These are phyloP conservation scores for Leptonema lineaticorne DNA, from an alignment of 1,140 invertebrate species.

Conservation along the genomic window DNA sequence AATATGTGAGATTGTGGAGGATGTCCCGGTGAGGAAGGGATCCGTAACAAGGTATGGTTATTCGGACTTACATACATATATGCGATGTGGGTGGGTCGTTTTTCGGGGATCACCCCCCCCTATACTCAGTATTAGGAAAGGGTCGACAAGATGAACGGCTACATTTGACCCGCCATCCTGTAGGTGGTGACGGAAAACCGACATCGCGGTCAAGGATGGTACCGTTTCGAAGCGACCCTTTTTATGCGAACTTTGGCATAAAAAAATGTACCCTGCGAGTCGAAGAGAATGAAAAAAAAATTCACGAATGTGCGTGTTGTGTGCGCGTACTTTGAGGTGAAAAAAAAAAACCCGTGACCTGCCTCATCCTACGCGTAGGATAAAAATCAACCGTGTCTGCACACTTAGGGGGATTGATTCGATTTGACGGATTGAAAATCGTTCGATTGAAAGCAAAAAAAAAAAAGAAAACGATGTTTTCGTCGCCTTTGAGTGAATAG, in stretches of 20 bases:
- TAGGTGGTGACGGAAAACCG: conserved; percentile 18
- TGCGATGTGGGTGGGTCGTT: not conserved
- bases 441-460: too few species aligned
- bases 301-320: too few species aligned
- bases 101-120: not conserved
- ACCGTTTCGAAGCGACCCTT: not conserved
- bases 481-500: too few species aligned
- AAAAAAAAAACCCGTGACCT: too few species aligned
- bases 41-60: conserved; percentile 5
- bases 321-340: too few species aligned
- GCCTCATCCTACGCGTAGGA: too few species aligned
- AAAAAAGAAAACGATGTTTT: too few species aligned
- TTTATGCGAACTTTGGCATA: not conserved
- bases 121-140: not conserved
- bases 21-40: not conserved
- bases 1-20: not conserved
- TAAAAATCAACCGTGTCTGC: too few species aligned
- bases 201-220: conserved; percentile 7
- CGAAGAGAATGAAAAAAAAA: too few species aligned
- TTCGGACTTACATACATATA: not conserved
- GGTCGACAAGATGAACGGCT: conserved; percentile 6
- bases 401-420: too few species aligned
- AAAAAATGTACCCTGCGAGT: not conserved
- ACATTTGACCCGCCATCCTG: not conserved
- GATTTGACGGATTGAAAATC: too few species aligned